Evolutionary conservation across 2,888 invertebrate species (phyloP), one percentile per base, ranked within the genome.

Genomic region (Xestobium rufovillosum): DNA sequence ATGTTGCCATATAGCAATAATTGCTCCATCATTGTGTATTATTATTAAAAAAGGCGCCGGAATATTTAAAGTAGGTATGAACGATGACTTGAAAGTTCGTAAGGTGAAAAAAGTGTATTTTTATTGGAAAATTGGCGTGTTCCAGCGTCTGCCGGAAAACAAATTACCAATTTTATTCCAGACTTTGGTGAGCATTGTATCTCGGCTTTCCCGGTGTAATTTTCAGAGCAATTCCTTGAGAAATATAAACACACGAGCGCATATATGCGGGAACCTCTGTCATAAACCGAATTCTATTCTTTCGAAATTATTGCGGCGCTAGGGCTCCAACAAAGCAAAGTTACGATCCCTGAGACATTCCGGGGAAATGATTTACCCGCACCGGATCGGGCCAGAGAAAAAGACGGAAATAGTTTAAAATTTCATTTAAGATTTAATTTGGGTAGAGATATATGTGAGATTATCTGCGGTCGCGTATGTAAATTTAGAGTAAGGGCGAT

Each of bases 351-450:
- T n/a, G 23, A 8, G 23, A 19, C n/a, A 6, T n/a, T 8, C 23
- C 23, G 6, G 6, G 6, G 23, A 19, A 19, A 8, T 19, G 6
- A 19, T 8, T n/a, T 8, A 19, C 23, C 23, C 23, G 6, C 6
- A 8, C 23, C 23, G n/a, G 6, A n/a, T 19, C 23, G n/a, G 6
- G 6, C 6, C 23, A 19, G 23, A 43, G 50, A 55, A 49, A 53
- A 53, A 53, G 54, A 55, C 45, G 46, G 52, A 47, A 49, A 52
- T 54, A 61, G 62, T 63, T 64, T 66, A 60, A 55, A 63, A 65
- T 64, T 65, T 64, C 63, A 64, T 65, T 66, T 61, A 63, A 64
- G 66, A 66, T 65, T 65, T 61, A 63, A 65, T 65, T 65, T 63
- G 57, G 59, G 57, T 55, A 49, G 55, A 59, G 57, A 60, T 59